These are phyloP conservation scores for Glaucopsyche alexis DNA, from an alignment of 2,888 invertebrate genomes.

Conservation along the genomic window DNA sequence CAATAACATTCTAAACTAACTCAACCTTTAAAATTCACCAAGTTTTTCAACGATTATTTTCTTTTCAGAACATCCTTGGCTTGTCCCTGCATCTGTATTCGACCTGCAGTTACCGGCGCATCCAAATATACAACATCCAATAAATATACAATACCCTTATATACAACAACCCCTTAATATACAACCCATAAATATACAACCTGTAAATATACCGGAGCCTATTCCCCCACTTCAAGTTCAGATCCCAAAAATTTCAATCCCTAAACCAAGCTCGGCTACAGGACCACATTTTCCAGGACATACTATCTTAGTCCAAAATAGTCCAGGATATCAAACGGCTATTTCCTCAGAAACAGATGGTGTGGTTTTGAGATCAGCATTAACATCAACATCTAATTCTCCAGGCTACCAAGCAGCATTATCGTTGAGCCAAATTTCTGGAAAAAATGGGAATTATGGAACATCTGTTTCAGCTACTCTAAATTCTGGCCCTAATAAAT, in stretches of 20 bases:
- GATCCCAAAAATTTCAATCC: not conserved
- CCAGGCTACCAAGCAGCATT: conserved; percentile 21
- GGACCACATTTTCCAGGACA: not conserved
- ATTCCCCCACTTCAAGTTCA: conserved; percentile 5
- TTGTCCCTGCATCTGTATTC: not conserved
- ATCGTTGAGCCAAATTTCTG: conserved; percentile 5
- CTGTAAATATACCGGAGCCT: not conserved
- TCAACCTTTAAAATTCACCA: not conserved
- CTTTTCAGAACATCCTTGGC: not conserved
- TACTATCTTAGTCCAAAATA: not conserved
- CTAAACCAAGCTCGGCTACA: not conserved
- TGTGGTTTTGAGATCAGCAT: conserved; percentile 3
- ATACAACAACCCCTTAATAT: not conserved
- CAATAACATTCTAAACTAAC: not conserved
- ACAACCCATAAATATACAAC: not conserved
- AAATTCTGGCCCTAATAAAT: conserved; percentile 13
- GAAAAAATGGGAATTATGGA: not conserved
- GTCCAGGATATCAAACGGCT: conserved; percentile 22
- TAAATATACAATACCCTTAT: conserved; percentile 7
- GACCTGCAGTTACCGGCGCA: not conserved
- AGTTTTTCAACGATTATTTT: not conserved
- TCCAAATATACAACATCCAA: not conserved
- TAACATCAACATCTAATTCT: not conserved
- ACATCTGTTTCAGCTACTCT: conserved; percentile 7
- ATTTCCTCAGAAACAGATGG: conserved; percentile 22